phyloP scores from a whole-genome alignment of 2,888 invertebrate species.

The Arrhopalites spinosus region DNA sequence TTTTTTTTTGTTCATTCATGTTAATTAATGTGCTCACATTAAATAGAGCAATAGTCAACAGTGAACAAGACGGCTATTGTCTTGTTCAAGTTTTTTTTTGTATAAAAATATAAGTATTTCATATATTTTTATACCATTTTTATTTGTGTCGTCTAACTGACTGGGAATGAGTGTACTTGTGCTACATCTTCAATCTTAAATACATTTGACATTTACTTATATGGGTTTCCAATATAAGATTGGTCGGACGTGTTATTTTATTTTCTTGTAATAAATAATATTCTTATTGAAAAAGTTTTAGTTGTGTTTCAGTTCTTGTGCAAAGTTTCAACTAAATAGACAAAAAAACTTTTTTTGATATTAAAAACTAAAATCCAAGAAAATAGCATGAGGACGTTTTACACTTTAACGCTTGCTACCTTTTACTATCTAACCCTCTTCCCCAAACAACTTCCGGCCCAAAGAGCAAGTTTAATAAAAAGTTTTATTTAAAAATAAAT shows the following conservation, averaged over 20 bases:
- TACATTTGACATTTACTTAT: too few relatives aligned
- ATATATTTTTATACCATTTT: too few relatives aligned
- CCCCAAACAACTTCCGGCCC: background rate
- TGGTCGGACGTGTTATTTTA: too few relatives aligned
- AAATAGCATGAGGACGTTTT: too few relatives aligned
- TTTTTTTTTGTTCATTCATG: background rate
- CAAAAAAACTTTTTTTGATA: background rate
- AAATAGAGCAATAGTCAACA: background rate
- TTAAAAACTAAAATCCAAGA: background rate
- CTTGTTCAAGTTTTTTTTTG: too few relatives aligned
- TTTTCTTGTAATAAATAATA: too few relatives aligned
- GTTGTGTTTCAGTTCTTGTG: background rate
- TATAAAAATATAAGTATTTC: too few relatives aligned
- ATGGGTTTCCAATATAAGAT: too few relatives aligned
- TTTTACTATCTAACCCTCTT: background rate
- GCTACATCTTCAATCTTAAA: too few relatives aligned
- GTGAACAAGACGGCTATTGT: too few relatives aligned
- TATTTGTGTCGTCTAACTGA: too few relatives aligned
- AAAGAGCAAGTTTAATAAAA: constrained; percentile 1
- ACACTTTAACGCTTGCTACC: background rate
- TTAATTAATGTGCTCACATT: background rate
- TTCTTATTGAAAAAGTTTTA: background rate
- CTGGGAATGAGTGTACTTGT: too few relatives aligned
- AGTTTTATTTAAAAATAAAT: background rate
- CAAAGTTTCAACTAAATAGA: background rate